Evolutionary conservation across 2,797 vertebrate species (phyloP), one percentile per base, ranked within the genome.

Genomic region (Neosilurus mollespiculum): DNA sequence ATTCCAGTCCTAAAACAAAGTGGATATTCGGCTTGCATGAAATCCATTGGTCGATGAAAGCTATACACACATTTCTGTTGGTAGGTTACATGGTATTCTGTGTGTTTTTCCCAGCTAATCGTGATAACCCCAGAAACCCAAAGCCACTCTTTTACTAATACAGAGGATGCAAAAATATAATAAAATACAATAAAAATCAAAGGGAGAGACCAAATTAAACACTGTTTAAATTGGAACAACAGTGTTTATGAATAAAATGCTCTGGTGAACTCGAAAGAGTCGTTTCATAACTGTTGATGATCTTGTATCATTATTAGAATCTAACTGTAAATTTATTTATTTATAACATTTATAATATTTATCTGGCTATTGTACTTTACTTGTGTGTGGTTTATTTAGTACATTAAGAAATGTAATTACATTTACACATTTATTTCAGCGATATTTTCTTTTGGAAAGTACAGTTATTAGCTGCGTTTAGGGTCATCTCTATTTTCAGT

Each of bases 1-100:
- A 88, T 87, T 92, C 85, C 87, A 84, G 86, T 87, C 61, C 51
- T 62, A 86, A 76, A 83, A 84, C 69, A 86, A 87, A 86, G 65
- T 73, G 69, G 83, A 69, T 86, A 37, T 62, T 78, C 49, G 20
- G 12, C 12, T 51, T 64, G 37, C 15, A 64, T 64, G 49, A 73
- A 34, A 77, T 20, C 58, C 1, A 1, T 43, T 77, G 20, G 12
- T 43, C 2, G 22, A 24, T 49, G 22, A 62, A 24, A 15, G 22
- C 22, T 59, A 20, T 58, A 34, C 3, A 4, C 51, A 73, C 51
- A 15, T 8, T 72, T 22, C 14, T 24, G 53, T 9, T 53, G 49
- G 24, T 15, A 26, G 51, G 70, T 3, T 59, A 10, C 26, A 73
- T 37, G 20, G 18, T 43, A 15, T 77, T 61, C 49, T 24, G 34